These are phyloP conservation scores for Sebastes aleutianus DNA, from an alignment of 2,797 vertebrate genomes.

Conservation along the genomic window DNA sequence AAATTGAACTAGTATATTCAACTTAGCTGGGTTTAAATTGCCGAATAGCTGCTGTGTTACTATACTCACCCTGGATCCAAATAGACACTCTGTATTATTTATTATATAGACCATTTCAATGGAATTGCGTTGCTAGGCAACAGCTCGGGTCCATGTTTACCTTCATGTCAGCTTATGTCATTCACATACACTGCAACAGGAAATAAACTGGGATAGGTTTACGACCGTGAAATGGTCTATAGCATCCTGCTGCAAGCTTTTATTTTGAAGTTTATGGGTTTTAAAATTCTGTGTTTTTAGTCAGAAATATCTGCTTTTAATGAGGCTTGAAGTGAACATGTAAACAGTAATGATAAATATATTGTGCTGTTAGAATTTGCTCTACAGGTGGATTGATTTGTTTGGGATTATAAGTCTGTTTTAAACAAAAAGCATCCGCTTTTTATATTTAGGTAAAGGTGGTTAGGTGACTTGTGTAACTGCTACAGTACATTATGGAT, in stretches of 20 bases:
- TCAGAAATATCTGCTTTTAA: not conserved
- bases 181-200: too few relatives aligned
- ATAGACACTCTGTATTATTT: not conserved
- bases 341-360: not conserved
- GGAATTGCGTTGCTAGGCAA: too few relatives aligned
- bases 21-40: too few relatives aligned
- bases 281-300: not conserved
- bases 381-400: not conserved
- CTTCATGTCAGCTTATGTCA: rapidly evolving
- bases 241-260: not conserved
- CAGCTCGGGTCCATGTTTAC: too few relatives aligned
- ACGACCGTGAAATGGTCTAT: not conserved
- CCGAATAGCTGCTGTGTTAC: too few relatives aligned
- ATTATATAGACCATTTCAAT: too few relatives aligned
- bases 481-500: not conserved
- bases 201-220: too few relatives aligned
- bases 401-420: too few relatives aligned
- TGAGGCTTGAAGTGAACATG: not conserved
- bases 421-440: not conserved
- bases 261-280: not conserved
- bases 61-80: too few relatives aligned
- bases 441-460: not conserved
- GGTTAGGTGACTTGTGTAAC: not conserved
- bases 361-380: not conserved
- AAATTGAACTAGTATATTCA: too few relatives aligned